Evolutionary conservation across 2,113 vertebrate species (phyloP).

Genomic region (Sclerurus mexicanus): DNA sequence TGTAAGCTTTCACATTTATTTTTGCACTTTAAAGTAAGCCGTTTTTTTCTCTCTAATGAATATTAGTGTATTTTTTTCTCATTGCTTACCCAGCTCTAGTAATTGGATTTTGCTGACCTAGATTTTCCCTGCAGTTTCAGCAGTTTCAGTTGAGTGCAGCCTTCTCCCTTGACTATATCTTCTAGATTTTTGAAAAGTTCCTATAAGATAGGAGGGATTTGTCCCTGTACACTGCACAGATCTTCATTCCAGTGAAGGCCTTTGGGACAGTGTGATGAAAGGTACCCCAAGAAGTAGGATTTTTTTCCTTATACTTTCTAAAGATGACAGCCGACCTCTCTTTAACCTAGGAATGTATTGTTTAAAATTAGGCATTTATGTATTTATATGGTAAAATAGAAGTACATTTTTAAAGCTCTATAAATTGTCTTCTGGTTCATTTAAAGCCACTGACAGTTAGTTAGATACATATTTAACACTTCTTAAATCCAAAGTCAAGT

Average conservation of each 20-base stretch:
- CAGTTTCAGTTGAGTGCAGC: background rate
- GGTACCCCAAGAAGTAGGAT: background rate
- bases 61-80: background rate
- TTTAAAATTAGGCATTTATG: background rate
- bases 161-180: background rate
- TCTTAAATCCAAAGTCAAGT: background rate
- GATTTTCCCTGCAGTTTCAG: background rate
- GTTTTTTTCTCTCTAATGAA: background rate
- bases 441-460: background rate
- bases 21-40: background rate
- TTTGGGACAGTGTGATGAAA: background rate
- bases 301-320: background rate
- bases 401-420: background rate
- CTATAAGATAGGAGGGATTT: background rate
- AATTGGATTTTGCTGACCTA: constrained; percentile 30
- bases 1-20: background rate
- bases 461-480: background rate
- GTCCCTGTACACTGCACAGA: background rate
- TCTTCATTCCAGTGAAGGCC: background rate
- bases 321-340: background rate
- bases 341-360: background rate
- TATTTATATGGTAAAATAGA: background rate
- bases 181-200: background rate
- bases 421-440: background rate
- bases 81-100: background rate